Base-by-base conservation (phyloP, 2,888 invertebrate species). In the Agonopterix alstromeriana region DNA sequence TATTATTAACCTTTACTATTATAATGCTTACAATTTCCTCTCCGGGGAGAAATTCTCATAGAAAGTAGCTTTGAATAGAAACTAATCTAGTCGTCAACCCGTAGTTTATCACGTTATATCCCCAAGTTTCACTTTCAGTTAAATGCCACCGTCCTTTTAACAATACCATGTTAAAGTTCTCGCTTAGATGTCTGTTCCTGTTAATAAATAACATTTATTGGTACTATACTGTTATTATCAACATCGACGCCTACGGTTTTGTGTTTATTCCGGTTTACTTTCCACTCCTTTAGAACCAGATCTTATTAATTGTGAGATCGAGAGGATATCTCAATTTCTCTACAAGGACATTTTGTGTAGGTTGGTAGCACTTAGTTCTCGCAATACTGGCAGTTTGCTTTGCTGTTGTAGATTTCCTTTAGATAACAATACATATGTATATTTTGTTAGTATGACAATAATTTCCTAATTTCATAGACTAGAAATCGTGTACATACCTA, bases 41-140 rank as follows among this genome's bases (percentile, higher is more conserved):
- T 73, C 63, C 53, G 54, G 55, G 57, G 73, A 74, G 74, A 81
- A 78, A 80, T 77, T 76, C 60, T 53, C 64, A 52, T 82, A 81
- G 85, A 86, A 85, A 84, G 86, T 73, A 43, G 67, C 67, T 80
- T 77, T 78, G 76, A 82, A 81, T 82, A 77, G 76, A 81, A 78
- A 82, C 73, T 74, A 71, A 78, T 79, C 73, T 76, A 71, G 73
- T 72, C 74, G 70, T 74, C 73, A 74, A 70, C 72, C 66, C 65
- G 69, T 63, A 71, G 68, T 74, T 74, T 77, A 78, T 76, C 71
- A 73, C 70, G 65, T 59, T 67, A 67, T 70, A 68, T 67, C 63
- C 67, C 73, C 69, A 73, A 74, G 77, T 73, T 74, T 70, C 67
- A 71, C 73, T 74, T 73, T 71, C 72, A 72, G 72, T 55, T 64